Base-by-base conservation (phyloP, 1,140 invertebrate species). In the Trinorchestia longiramus region DNA sequence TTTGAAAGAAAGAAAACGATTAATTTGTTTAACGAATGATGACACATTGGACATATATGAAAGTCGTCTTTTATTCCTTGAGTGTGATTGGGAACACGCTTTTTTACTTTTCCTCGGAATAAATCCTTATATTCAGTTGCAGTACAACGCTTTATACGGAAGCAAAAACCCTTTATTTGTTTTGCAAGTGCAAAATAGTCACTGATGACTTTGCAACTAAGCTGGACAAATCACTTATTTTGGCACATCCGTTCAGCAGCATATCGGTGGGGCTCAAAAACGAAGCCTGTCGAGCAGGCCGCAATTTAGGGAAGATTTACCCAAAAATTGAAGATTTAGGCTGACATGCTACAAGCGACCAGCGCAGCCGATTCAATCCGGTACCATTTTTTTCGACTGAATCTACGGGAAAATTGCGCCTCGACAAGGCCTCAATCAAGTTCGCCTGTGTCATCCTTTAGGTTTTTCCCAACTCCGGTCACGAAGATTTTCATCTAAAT, bases 321-420 rank as follows among this genome's bases (percentile, higher is more conserved):
- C 92, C 44, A 94, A 94, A 94, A 94, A 94, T 94, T 94, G 92
- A 94, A 94, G 92, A 94, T 94, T 94, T 94, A 94, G 92, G 92
- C 44, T 94, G 92, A 47, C 92, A 94, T 94, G 92, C 92, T 94
- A 94, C 92, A 94, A 94, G 92, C 92, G 92, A 94, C 92, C 43
- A 94, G 41, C 92, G 44, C 92, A 42, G 92, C 43, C 92, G 92
- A 94, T 94, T 94, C 92, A 94, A 94, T 94, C 43, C 92, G 17
- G 92, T 8, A 19, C 43, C 41, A 94, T 44, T 94, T 94, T 94
- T 94, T 94, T 43, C 43, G 41, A n/a, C 41, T 43, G 44, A 45
- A n/a, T 45, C 92, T 94, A 40, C 36, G 92, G 36, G 43, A 94
- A 94, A 94, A 94, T 94, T 94, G 92, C 92, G 6, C 92, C 44